phyloP scores from a whole-genome alignment of 2,113 vertebrate species.

The Sapajus apella region DNA sequence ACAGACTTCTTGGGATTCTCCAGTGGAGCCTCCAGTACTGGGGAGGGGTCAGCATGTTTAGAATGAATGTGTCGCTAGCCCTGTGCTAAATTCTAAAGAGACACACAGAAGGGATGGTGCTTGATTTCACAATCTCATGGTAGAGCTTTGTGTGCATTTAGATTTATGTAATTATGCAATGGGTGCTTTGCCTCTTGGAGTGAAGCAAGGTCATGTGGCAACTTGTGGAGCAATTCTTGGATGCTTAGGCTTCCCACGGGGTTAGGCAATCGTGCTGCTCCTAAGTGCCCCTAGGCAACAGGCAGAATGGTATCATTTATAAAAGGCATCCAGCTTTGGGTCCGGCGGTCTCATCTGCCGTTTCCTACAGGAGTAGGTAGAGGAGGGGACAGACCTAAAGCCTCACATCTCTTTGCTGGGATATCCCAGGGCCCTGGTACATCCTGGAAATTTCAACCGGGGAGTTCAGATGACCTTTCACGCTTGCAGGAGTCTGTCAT shows the following conservation, averaged over 20 bases:
- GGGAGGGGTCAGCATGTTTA: neutral
- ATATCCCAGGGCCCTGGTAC: neutral
- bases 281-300: neutral
- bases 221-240: constrained; percentile 50
- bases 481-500: neutral
- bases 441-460: neutral
- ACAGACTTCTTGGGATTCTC: neutral
- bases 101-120: neutral
- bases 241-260: constrained; percentile 30
- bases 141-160: neutral
- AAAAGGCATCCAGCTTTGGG: neutral
- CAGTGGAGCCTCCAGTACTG: neutral
- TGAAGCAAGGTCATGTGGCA: constrained; percentile 46
- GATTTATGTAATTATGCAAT: constrained; percentile 39
- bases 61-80: neutral
- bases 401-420: neutral
- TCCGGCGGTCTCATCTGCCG: neutral
- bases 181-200: constrained; percentile 26
- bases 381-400: neutral
- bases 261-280: constrained; percentile 45
- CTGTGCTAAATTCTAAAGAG: neutral
- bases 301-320: neutral
- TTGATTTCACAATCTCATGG: neutral
- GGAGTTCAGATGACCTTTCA: neutral
- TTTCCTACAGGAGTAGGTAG: neutral